Evolutionary conservation across 2,888 invertebrate species (phyloP), one percentile per base, ranked within the genome.

Genomic region (Phorcus lineatus): DNA sequence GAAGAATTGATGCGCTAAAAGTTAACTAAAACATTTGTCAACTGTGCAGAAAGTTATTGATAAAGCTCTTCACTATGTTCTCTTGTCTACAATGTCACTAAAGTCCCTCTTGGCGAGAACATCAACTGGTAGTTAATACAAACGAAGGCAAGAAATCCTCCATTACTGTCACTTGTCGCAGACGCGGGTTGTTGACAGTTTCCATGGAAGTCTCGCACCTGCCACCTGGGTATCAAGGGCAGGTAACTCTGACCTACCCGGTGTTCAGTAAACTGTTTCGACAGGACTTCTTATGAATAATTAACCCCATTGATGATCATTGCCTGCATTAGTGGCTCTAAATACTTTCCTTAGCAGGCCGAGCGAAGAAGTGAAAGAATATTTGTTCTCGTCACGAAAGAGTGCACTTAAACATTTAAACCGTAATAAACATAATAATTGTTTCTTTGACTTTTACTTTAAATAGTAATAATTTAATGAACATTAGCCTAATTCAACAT

Each of bases 171-270:
- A 36, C 31, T 13, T 70, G 70, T 70, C 36, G 31, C 70, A n/a
- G 70, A 70, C 16, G 28, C 31, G 36, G 40, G 70, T 70, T 70
- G 70, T 70, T 70, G 70, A 36, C 70, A 70, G 40, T 31, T 70
- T 70, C 40, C 70, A 31, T 36, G 31, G 70, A 19, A 70, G 31
- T 31, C 40, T 17, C 70, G 70, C 70, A 70, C 70, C 70, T 40
- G 70, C 70, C 70, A 70, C 70, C 70, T 70, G 70, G 70, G 70
- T 36, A 36, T 70, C 36, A 70, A n/a, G 70, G 70, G 70, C 3
- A 70, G 11, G 40, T 40, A 70, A 70, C 70, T 70, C 70, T 70
- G 19, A 36, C 36, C 70, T 36, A 36, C 0, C 19, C 36, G 28
- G 36, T 7, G 36, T 36, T 70, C 36, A 7, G 3, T 19, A 70